phyloP scores from a whole-genome alignment of 2,888 invertebrate genomes.

The Phania funesta region DNA sequence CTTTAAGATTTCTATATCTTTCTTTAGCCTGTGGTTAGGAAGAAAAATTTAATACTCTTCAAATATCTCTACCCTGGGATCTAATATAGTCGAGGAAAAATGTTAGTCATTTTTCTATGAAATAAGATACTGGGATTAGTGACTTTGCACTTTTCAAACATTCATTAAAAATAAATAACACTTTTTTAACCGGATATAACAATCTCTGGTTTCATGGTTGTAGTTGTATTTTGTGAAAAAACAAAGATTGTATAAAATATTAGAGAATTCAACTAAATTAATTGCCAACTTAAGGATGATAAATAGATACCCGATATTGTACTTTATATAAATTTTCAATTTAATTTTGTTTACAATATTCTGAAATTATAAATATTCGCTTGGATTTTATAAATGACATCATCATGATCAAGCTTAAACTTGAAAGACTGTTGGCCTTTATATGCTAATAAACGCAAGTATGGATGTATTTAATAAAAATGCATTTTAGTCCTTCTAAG shows the following conservation, averaged over 20 bases:
- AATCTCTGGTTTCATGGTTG: neutral
- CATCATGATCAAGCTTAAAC: constrained; percentile 42
- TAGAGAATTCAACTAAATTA: neutral
- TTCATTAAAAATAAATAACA: neutral
- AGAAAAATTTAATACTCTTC: constrained; percentile 35
- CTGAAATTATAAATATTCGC: neutral
- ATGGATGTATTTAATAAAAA: constrained; percentile 10
- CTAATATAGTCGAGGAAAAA: constrained; percentile 3
- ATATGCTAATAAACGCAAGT: too few relatives aligned
- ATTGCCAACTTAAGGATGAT: neutral
- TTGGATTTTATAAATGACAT: constrained; percentile 43
- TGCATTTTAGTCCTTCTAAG: constrained; percentile 53
- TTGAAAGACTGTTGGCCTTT: constrained; percentile 56
- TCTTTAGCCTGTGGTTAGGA: constrained; percentile 38
- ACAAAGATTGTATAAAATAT: too few relatives aligned
- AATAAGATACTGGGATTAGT: constrained; percentile 36
- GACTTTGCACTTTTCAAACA: neutral
- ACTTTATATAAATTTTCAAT: neutral
- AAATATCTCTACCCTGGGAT: constrained; percentile 9
- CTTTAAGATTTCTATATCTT: constrained; percentile 21
- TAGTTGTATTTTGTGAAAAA: neutral
- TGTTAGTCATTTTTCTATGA: constrained; percentile 20
- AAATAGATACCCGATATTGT: neutral
- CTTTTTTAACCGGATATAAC: constrained; percentile 13
- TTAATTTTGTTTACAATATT: neutral